Percentiles rank a stretch among this genome's conserved stretches.
phyloP scores from a whole-genome alignment of 2,888 invertebrate species.

The Oxyscelio sp. region DNA sequence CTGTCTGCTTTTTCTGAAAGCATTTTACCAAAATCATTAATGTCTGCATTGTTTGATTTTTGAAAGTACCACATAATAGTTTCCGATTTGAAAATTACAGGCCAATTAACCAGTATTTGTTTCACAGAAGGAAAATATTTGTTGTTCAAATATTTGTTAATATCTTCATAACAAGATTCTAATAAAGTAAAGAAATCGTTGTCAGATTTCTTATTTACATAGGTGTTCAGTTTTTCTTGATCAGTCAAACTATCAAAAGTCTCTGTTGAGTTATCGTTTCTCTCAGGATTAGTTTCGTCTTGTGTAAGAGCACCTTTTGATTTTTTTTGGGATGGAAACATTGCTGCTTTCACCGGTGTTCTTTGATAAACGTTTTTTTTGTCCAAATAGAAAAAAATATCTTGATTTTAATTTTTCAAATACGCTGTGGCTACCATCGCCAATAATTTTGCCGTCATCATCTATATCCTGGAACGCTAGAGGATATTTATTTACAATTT shows the following conservation, averaged over 20 bases:
- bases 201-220: background rate
- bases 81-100: constrained; percentile 46
- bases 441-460: constrained; percentile 23
- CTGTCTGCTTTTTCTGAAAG: no score
- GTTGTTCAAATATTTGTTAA: background rate
- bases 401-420: constrained; percentile 28
- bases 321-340: constrained; percentile 17
- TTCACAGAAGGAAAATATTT: background rate
- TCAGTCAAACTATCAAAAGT: no score
- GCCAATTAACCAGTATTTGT: constrained; percentile 34
- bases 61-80: constrained; percentile 27
- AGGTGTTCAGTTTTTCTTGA: constrained; percentile 11
- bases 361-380: no score
- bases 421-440: constrained; percentile 14
- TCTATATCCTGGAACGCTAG: no score
- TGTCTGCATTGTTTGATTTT: no score
- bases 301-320: background rate
- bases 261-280: no score
- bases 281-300: background rate
- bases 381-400: constrained; percentile 14
- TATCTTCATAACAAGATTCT: constrained; percentile 14
- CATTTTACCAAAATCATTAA: no score
- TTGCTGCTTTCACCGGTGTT: no score
- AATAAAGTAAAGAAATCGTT: constrained; percentile 14
- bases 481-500: constrained; percentile 9